Conservation (phyloP, 1,140 invertebrate genomes). For the Macrobrachium nipponense region DNA sequence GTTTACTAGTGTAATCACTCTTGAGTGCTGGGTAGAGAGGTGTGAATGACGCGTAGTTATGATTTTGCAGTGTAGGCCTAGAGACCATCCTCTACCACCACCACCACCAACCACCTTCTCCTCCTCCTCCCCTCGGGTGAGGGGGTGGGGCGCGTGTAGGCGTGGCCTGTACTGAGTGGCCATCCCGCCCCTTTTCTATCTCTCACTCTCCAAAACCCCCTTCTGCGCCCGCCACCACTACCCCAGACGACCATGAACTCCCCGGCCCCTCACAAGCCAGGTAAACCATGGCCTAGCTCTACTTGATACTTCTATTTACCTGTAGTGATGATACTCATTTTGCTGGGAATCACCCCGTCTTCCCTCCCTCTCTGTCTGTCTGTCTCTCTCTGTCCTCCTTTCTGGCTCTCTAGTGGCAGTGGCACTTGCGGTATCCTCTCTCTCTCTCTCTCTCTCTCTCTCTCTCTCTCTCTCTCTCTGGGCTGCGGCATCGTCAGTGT, state of each 20-base stretch:
- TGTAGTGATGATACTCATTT: too few species aligned
- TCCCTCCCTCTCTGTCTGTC: too few species aligned
- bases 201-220: not conserved
- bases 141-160: too few species aligned
- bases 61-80: too few species aligned
- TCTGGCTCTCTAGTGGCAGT: too few species aligned
- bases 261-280: constrained; percentile 41
- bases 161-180: too few species aligned
- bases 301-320: not conserved
- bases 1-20: too few species aligned
- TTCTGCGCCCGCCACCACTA: not conserved
- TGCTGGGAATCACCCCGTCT: not conserved
- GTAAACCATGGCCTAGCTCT: constrained; percentile 19
- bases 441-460: not conserved
- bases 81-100: too few species aligned
- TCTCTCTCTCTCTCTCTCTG: not conserved
- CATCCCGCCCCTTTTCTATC: constrained; percentile 9
- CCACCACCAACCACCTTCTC: too few species aligned
- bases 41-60: too few species aligned
- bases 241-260: constrained; percentile 28
- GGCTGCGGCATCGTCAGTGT: not conserved
- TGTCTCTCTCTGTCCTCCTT: not conserved
- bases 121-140: too few species aligned
- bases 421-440: not conserved
- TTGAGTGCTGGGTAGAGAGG: too few species aligned